Evolutionary conservation across 2,888 invertebrate species (phyloP).

Genomic region (Epinotia demarniana): DNA sequence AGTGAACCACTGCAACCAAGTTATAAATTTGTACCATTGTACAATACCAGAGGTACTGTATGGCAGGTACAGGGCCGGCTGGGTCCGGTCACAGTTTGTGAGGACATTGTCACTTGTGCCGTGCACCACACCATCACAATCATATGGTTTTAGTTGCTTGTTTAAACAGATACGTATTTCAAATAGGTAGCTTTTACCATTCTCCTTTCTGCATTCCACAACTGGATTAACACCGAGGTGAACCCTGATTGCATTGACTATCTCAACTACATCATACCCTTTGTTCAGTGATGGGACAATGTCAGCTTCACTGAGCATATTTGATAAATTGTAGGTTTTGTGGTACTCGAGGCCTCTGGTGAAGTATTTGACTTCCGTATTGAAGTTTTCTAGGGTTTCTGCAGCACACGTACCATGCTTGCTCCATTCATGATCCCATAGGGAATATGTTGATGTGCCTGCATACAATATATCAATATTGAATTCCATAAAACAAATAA

Average conservation of each 20-base stretch:
- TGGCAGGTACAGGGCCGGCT: constrained; percentile 84
- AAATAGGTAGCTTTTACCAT: constrained; percentile 84
- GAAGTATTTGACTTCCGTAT: constrained; percentile 89
- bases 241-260: constrained; percentile 74
- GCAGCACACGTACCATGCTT: constrained; percentile 94
- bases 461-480: constrained; percentile 29
- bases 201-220: constrained; percentile 87
- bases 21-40: constrained; percentile 82
- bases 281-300: constrained; percentile 77
- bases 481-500: not conserved
- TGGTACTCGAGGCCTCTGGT: constrained; percentile 86
- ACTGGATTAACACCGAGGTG: constrained; percentile 84
- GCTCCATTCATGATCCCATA: constrained; percentile 93
- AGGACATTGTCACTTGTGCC: constrained; percentile 68
- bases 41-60: constrained; percentile 72
- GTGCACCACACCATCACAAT: constrained; percentile 86
- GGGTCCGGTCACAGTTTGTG: constrained; percentile 85
- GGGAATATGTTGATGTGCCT: constrained; percentile 76
- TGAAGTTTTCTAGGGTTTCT: constrained; percentile 75
- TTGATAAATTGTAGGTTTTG: constrained; percentile 85
- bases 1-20: constrained; percentile 86
- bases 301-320: constrained; percentile 81
- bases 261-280: constrained; percentile 55
- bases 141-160: constrained; percentile 85
- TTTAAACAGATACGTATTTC: constrained; percentile 91